A percentile compares a stretch with the other conserved stretches of the same genome.
phyloP scores from a whole-genome alignment of 2,113 vertebrate genomes.

The Columba livia region DNA sequence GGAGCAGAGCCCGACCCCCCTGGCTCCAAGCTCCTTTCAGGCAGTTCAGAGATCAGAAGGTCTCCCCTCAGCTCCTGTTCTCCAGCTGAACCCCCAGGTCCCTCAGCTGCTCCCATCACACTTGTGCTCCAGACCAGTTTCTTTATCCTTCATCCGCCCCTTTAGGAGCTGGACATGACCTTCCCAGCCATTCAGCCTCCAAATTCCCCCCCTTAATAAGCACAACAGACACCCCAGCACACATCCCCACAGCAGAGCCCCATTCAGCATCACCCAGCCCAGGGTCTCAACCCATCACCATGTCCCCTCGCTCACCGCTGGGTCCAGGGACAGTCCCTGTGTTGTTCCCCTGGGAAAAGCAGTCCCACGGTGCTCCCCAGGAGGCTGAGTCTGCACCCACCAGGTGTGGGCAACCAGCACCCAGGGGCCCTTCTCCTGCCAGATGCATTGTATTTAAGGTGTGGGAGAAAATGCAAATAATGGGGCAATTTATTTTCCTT shows the following conservation, averaged over 20 bases:
- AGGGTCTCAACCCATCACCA: fast-evolving
- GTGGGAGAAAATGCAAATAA: not conserved
- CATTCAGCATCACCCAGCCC: not conserved
- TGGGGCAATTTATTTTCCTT: conserved; percentile 12
- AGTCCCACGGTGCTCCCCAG: not conserved
- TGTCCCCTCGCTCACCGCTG: not conserved
- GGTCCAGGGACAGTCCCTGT: fast-evolving
- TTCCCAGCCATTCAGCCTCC: not conserved
- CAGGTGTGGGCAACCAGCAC: not conserved
- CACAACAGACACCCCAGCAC: not conserved
- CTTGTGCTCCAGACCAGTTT: too few species aligned
- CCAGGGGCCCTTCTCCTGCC: not conserved
- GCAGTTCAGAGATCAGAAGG: too few species aligned
- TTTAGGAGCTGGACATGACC: not conserved
- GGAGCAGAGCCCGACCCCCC: too few species aligned
- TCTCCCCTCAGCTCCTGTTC: too few species aligned
- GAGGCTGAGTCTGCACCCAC: not conserved
- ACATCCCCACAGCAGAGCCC: fast-evolving
- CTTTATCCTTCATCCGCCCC: too few species aligned
- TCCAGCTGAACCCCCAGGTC: too few species aligned
- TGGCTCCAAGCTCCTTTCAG: too few species aligned
- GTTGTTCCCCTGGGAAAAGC: not conserved
- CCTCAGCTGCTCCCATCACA: too few species aligned
- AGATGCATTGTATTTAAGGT: not conserved
- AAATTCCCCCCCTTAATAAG: fast-evolving